Evolutionary conservation across 2,113 vertebrate species (phyloP).

Genomic region (Cyphotilapia sp.): DNA sequence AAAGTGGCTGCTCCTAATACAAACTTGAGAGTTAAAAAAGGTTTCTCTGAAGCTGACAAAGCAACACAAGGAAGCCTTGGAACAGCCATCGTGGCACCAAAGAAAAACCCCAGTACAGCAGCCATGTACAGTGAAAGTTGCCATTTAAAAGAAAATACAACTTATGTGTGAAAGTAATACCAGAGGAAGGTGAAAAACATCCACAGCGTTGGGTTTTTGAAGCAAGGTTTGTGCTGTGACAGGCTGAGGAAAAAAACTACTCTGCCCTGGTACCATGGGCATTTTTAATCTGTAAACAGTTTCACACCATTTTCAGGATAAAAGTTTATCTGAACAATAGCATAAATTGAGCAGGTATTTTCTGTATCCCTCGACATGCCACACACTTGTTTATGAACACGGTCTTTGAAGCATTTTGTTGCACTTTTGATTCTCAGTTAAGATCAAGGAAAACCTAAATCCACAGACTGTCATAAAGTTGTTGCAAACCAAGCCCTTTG

Average conservation of each 20-base stretch:
- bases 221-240: not conserved
- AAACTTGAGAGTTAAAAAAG: not conserved
- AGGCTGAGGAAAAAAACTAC: not conserved
- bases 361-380: not conserved
- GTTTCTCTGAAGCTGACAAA: not conserved
- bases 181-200: not conserved
- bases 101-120: not conserved
- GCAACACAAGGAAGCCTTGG: not conserved
- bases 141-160: not conserved
- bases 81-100: not conserved
- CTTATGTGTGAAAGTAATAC: not conserved
- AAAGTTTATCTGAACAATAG: not conserved
- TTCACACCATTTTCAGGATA: not conserved
- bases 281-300: not conserved
- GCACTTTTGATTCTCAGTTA: not conserved
- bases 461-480: not conserved
- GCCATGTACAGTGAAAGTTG: not conserved
- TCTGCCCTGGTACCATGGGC: not conserved
- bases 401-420: not conserved
- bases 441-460: not conserved
- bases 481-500: not conserved
- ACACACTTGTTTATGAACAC: not conserved
- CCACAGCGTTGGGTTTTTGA: not conserved
- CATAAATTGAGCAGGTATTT: not conserved
- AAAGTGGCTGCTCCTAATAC: not conserved